phyloP scores from a whole-genome alignment of 2,888 invertebrate species.

The Itoplectis maculator region DNA sequence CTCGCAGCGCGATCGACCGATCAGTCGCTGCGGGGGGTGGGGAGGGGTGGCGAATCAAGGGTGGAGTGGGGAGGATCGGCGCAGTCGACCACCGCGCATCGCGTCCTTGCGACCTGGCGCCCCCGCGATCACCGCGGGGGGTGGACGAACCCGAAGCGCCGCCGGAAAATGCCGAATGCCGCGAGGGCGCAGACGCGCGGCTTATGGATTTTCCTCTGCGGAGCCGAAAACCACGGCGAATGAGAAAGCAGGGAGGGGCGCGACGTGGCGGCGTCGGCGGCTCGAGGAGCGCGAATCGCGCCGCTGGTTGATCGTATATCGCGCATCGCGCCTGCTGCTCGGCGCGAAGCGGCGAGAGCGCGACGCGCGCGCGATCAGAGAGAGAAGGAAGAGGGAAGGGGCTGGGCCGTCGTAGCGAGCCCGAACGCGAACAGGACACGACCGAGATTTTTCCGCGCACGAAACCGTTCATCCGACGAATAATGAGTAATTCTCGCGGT shows the following conservation, averaged over 20 bases:
- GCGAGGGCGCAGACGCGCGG: slow-evolving; percentile 81
- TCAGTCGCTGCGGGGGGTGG: too few relatives aligned
- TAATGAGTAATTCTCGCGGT: slow-evolving; percentile 64
- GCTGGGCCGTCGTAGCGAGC: slow-evolving; percentile 69
- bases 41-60: background rate
- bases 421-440: slow-evolving; percentile 16
- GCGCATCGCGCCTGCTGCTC: slow-evolving; percentile 31
- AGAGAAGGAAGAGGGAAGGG: slow-evolving; percentile 72
- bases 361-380: slow-evolving; percentile 51
- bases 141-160: slow-evolving; percentile 52
- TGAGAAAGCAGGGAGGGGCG: slow-evolving; percentile 60
- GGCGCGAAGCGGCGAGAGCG: background rate
- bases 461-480: background rate
- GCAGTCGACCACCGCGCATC: background rate
- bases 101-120: slow-evolving; percentile 36
- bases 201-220: slow-evolving; percentile 83
- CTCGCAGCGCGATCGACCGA: background rate
- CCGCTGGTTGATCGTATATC: too few relatives aligned
- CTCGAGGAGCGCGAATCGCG: slow-evolving; percentile 58
- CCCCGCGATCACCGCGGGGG: slow-evolving; percentile 15
- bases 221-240: slow-evolving; percentile 62
- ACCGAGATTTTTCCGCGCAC: too few relatives aligned
- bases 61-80: background rate
- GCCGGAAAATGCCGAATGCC: slow-evolving; percentile 40
- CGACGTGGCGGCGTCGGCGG: too few relatives aligned